A percentile compares a stretch with the other conserved stretches of the same genome.
Evolutionary conservation across 2,888 invertebrate species (phyloP).

Genomic region (Melanargia galathea): DNA sequence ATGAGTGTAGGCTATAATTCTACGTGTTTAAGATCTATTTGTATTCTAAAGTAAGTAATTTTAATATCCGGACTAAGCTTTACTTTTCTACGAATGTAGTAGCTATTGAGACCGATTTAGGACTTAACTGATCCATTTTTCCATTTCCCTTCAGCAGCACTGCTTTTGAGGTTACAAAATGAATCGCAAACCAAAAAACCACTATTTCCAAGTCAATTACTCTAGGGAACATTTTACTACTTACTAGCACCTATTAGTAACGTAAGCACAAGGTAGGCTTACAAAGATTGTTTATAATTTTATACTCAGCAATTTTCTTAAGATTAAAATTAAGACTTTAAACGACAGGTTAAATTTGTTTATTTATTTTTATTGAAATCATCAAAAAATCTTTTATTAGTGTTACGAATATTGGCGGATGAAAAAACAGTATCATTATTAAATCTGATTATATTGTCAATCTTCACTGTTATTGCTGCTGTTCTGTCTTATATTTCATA

Average conservation of each 20-base stretch:
- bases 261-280: slow-evolving; percentile 77
- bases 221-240: slow-evolving; percentile 90
- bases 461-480: slow-evolving; percentile 48
- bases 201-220: slow-evolving; percentile 92
- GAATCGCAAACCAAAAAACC: slow-evolving; percentile 70
- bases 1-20: slow-evolving; percentile 78
- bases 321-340: slow-evolving; percentile 70
- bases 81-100: slow-evolving; percentile 75
- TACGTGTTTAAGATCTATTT: slow-evolving; percentile 71
- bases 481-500: slow-evolving; percentile 38
- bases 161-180: slow-evolving; percentile 50
- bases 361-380: slow-evolving; percentile 38
- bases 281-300: slow-evolving; percentile 78
- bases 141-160: slow-evolving; percentile 52
- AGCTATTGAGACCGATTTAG: slow-evolving; percentile 59
- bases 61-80: slow-evolving; percentile 72
- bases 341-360: slow-evolving; percentile 39
- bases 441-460: slow-evolving; percentile 7
- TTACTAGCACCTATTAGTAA: slow-evolving; percentile 78
- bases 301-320: slow-evolving; percentile 77
- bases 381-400: slow-evolving; percentile 28
- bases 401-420: slow-evolving; percentile 34
- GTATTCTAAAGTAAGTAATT: slow-evolving; percentile 64
- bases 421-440: slow-evolving; percentile 22
- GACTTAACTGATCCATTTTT: slow-evolving; percentile 53